phyloP scores from a whole-genome alignment of 2,113 vertebrate genomes.

The Zingel zingel region DNA sequence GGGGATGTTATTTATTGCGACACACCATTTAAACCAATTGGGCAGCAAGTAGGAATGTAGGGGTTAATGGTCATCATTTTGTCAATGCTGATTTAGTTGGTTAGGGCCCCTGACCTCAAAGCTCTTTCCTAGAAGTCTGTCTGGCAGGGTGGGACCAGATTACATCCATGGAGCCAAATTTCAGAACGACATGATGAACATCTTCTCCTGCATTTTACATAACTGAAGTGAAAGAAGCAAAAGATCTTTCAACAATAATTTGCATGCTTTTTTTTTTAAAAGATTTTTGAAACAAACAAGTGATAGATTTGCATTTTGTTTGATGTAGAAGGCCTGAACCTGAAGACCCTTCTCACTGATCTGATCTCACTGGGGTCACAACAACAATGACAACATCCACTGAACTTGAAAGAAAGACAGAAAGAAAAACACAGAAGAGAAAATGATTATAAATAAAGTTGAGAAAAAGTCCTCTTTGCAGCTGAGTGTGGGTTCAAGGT shows the following conservation, averaged over 20 bases:
- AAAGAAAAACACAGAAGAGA: too few relatives aligned
- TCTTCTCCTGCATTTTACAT: not conserved
- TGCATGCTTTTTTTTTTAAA: too few relatives aligned
- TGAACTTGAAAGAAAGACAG: not conserved
- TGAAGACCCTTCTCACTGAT: not conserved
- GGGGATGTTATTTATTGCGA: not conserved
- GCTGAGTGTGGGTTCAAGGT: not conserved
- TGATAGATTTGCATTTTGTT: too few relatives aligned
- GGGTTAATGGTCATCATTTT: conserved; percentile 4
- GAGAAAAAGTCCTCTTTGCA: not conserved
- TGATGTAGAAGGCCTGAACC: too few relatives aligned
- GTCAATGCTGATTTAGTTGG: not conserved
- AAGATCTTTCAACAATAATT: too few relatives aligned
- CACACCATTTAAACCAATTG: conserved; percentile 1
- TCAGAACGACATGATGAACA: not conserved
- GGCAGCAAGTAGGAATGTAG: not conserved
- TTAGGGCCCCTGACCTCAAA: not conserved
- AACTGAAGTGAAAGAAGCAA: too few relatives aligned
- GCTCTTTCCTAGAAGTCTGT: not conserved
- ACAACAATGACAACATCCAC: not conserved
- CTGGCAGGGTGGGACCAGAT: not conserved
- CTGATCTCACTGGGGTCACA: not conserved
- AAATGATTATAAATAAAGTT: not conserved
- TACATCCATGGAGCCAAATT: not conserved
- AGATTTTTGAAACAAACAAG: too few relatives aligned